Evolutionary conservation across 2,888 invertebrate species (phyloP).

Genomic region (Lagria hirta): DNA sequence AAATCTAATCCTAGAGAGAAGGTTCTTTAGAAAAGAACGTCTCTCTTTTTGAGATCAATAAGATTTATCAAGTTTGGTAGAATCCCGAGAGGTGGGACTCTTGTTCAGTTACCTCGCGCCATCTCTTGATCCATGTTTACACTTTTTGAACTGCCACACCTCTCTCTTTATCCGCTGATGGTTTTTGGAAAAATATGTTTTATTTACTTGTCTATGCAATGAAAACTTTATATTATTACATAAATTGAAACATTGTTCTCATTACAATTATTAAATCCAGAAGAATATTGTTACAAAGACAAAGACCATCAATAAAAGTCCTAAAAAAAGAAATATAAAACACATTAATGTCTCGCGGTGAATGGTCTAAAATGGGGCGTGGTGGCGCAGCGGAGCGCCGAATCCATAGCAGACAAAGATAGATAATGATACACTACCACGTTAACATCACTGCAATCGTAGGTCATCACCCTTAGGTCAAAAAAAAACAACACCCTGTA

Average conservation of each 20-base stretch:
- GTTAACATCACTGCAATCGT: slow-evolving; percentile 24
- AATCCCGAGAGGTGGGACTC: slow-evolving; percentile 33
- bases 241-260: too few relatives aligned
- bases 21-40: slow-evolving; percentile 24
- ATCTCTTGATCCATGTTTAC: slow-evolving; percentile 29
- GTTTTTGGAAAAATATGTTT: neutral
- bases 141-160: slow-evolving; percentile 34
- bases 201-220: neutral
- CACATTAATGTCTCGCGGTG: too few relatives aligned
- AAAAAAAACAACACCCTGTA: too few relatives aligned
- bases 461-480: slow-evolving; percentile 28
- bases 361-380: slow-evolving; percentile 28
- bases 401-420: slow-evolving; percentile 22
- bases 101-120: slow-evolving; percentile 31
- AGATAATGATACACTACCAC: slow-evolving; percentile 24
- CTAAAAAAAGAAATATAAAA: too few relatives aligned
- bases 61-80: slow-evolving; percentile 33
- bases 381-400: slow-evolving; percentile 28
- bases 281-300: too few relatives aligned
- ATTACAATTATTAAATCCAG: too few relatives aligned
- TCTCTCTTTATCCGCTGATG: slow-evolving; percentile 1
- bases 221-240: too few relatives aligned
- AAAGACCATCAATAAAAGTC: too few relatives aligned
- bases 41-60: slow-evolving; percentile 34
- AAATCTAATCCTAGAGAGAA: slow-evolving; percentile 24